A percentile compares a stretch with the other conserved stretches of the same genome.
phyloP scores from a whole-genome alignment of 2,113 vertebrate genomes.

The Oreochromis niloticus region DNA sequence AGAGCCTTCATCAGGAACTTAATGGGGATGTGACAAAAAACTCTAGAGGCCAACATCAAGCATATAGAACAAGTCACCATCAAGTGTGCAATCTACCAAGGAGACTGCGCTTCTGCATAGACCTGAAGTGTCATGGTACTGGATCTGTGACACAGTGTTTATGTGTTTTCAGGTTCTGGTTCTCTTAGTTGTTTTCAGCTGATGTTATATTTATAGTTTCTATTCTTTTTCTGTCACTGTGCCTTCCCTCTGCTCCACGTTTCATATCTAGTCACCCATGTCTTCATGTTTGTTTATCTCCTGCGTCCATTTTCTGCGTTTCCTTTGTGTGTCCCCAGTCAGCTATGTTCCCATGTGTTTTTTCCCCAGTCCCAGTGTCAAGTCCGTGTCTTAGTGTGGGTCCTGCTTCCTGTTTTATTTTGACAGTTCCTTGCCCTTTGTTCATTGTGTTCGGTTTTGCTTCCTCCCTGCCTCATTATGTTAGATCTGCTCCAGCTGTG shows the following conservation, averaged over 20 bases:
- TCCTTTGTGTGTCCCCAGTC: neutral
- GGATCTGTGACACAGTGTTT: neutral
- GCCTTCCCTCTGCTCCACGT: neutral
- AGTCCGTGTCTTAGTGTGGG: rapidly evolving
- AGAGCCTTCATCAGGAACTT: neutral
- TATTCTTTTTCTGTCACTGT: neutral
- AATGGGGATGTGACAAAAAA: neutral
- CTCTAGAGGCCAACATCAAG: neutral
- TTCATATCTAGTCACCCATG: neutral
- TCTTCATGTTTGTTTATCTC: neutral
- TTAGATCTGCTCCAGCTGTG: too few species aligned
- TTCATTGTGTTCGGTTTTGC: neutral
- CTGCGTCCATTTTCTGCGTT: rapidly evolving
- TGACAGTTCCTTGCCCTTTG: neutral
- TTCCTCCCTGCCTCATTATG: neutral
- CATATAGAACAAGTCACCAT: neutral
- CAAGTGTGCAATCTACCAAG: neutral
- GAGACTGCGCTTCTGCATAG: neutral
- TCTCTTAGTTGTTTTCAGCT: neutral
- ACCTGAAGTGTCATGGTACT: neutral
- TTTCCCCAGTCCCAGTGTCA: neutral
- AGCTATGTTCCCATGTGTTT: rapidly evolving
- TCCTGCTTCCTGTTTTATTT: neutral
- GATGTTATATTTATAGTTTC: neutral
- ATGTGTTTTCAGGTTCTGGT: neutral